phyloP scores from a whole-genome alignment of 2,888 invertebrate genomes.

The Eupithecia insigniata region DNA sequence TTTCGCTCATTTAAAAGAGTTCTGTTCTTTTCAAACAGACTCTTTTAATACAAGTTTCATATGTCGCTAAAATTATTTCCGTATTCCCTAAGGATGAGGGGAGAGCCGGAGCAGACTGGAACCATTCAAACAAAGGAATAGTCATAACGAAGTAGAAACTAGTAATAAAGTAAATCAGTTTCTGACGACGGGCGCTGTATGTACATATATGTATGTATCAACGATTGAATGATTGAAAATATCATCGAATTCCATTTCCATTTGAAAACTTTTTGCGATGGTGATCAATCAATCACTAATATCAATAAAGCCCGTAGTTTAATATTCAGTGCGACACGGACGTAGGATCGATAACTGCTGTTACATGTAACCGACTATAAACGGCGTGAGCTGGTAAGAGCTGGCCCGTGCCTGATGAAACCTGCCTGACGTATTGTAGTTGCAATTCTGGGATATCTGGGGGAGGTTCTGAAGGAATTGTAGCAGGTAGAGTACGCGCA shows the following conservation, averaged over 20 bases:
- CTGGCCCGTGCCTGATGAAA: background rate
- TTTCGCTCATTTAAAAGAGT: background rate
- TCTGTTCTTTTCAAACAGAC: background rate
- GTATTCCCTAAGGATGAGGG: background rate
- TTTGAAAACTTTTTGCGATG: background rate
- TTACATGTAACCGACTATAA: background rate
- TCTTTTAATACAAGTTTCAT: background rate
- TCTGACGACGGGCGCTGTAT: background rate
- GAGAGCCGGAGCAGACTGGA: background rate
- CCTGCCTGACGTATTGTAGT: no score
- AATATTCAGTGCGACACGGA: constrained; percentile 19
- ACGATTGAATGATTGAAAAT: constrained; percentile 5
- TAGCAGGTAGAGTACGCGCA: no score
- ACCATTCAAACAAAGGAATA: background rate
- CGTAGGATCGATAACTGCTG: background rate
- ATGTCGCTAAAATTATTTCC: background rate
- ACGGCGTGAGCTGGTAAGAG: background rate
- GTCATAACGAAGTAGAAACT: background rate
- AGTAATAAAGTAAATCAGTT: background rate
- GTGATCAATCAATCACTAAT: constrained; percentile 28
- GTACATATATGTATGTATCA: background rate
- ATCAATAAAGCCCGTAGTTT: constrained; percentile 25
- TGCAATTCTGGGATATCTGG: no score
- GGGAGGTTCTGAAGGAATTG: no score
- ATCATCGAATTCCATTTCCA: constrained; percentile 3